These are phyloP conservation scores for Sebastes itinus DNA, from an alignment of 2,797 vertebrate genomes.

Conservation along the genomic window DNA sequence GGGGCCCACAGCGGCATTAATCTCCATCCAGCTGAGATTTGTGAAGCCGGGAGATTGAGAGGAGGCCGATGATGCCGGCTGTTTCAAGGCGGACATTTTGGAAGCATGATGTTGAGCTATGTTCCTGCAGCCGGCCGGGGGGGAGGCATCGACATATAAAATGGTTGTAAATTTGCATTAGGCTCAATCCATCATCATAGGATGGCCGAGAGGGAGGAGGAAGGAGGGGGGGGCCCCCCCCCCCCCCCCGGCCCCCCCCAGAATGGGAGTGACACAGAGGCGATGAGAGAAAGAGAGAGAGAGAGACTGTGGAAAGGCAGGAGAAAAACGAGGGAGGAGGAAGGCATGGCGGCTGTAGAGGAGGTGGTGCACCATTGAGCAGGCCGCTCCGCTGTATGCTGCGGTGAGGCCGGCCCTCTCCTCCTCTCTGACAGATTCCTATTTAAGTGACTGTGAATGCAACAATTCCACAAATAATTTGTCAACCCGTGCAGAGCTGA, in stretches of 20 bases:
- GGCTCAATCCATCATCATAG: constrained; percentile 94
- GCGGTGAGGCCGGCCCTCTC: constrained; percentile 84
- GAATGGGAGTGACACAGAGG: constrained; percentile 58
- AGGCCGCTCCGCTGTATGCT: constrained; percentile 85
- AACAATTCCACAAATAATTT: constrained; percentile 99
- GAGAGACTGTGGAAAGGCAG: constrained; percentile 68
- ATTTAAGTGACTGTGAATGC: constrained; percentile 99
- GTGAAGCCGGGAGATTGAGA: constrained; percentile 81
- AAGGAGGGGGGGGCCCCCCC: too few relatives aligned
- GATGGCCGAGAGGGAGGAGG: constrained; percentile 61
- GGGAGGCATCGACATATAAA: constrained; percentile 94
- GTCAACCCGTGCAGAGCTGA: constrained; percentile 92
- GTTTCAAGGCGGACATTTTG: constrained; percentile 92
- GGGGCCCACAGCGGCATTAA: constrained; percentile 68
- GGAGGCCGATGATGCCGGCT: constrained; percentile 85
- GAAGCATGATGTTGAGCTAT: constrained; percentile 96
- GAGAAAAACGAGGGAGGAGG: background rate
- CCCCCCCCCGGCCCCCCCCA: too few relatives aligned
- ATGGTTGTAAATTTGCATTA: constrained; percentile 99
- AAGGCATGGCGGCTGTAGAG: constrained; percentile 30
- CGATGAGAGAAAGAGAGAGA: constrained; percentile 67
- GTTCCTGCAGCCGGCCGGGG: constrained; percentile 86
- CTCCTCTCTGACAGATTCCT: constrained; percentile 92
- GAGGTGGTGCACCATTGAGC: constrained; percentile 84
- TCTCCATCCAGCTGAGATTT: constrained; percentile 83